phyloP scores from a whole-genome alignment of 37 sponge, comb jelly and placozoan genomes.

The Trichoplax adhaerens region DNA sequence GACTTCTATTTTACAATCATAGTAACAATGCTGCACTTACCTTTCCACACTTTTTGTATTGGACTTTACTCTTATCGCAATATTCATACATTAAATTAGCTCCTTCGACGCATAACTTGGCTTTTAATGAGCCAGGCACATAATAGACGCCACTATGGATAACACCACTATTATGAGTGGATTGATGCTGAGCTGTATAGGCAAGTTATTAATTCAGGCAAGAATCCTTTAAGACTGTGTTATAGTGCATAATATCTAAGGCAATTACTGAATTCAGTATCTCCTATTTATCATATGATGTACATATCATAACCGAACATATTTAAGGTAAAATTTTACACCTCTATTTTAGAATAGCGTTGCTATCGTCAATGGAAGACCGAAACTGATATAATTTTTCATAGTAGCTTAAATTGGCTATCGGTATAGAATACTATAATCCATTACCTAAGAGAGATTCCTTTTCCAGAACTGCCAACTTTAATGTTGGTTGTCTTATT shows the following conservation, averaged over 20 bases:
- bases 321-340: too few species aligned
- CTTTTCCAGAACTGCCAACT: conserved; percentile 70
- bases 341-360: too few species aligned
- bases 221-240: too few species aligned
- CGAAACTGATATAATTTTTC: too few species aligned
- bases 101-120: conserved; percentile 88
- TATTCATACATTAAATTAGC: conserved; percentile 63
- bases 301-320: too few species aligned
- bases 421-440: too few species aligned
- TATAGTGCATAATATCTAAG: too few species aligned
- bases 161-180: conserved; percentile 95
- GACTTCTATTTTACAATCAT: background rate
- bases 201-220: background rate
- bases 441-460: conserved; percentile 25
- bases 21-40: conserved; percentile 13
- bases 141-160: conserved; percentile 96
- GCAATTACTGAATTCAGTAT: too few species aligned
- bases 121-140: conserved; percentile 83
- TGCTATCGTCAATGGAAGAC: too few species aligned
- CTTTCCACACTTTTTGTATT: conserved; percentile 82
- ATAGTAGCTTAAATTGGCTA: too few species aligned
- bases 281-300: too few species aligned
- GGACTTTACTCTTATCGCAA: conserved; percentile 43
- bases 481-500: conserved; percentile 37
- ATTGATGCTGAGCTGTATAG: conserved; percentile 68